Base-by-base conservation (phyloP, 37 sponge, comb jelly and placozoan genomes). In the Agelas oroides region DNA sequence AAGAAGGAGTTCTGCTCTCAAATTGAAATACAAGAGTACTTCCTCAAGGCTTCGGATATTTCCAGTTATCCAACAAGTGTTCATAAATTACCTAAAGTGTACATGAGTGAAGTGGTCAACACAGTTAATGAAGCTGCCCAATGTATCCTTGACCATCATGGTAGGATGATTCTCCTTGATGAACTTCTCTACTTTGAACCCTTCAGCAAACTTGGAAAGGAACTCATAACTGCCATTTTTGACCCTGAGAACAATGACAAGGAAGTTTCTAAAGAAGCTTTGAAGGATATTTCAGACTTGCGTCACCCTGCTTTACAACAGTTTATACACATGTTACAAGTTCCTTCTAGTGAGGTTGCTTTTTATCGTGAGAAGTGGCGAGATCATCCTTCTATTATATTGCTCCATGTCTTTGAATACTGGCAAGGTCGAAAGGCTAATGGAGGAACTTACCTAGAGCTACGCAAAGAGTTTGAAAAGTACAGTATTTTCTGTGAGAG, bases 171-270 rank as follows among this genome's bases (percentile, higher is more conserved):
- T n/a, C 16, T 23, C 12, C 25, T 77, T 23, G n/a, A 39, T 2
- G 24, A 5, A 20, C 67, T 79, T 1, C 53, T 64, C 21, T 79
- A 40, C 33, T 79, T 37, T 37, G 67, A 79, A 41, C 79, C 79
- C 27, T 79, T 64, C 27, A 27, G 34, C 36, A 19, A 34, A 21
- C 41, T 79, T 13, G 79, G 79, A 14, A 36, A 64, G 33, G 53
- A 38, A 0, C 37, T 65, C 5, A 6, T 46, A 3, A 46, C 46
- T 46, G 3, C 46, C 8, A 8, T 68, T 24, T 68, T 27, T 19
- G 23, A 24, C 5, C 23, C 23, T 19, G 13, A 68, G 35, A 33
- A 32, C 18, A 33, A 2, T 33, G 13, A 68, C 5, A 13, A 68
- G 20, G 5, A 27, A 18, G 35, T 68, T 2, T 13, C 69, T 5